A percentile compares a stretch with the other conserved stretches of the same genome.
phyloP scores from a whole-genome alignment of 2,113 vertebrate genomes.

The Semicossyphus pulcher region DNA sequence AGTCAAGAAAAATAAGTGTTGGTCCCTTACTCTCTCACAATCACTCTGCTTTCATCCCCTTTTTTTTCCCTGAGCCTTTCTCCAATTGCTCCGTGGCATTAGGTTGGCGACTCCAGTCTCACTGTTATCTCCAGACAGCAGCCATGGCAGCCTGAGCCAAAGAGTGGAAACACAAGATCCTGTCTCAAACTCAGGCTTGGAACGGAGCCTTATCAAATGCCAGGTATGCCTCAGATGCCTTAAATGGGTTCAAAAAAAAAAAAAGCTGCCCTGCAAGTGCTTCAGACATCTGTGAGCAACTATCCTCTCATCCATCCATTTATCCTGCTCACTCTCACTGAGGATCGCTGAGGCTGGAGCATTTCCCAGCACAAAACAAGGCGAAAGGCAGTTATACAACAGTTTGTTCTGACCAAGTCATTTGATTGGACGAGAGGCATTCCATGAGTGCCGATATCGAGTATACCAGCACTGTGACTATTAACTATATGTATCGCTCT shows the following conservation, averaged over 20 bases:
- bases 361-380: conserved; percentile 8
- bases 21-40: conserved; percentile 23
- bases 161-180: conserved; percentile 45
- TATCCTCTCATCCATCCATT: conserved; percentile 20
- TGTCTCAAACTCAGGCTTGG: conserved; percentile 51
- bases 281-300: conserved; percentile 42
- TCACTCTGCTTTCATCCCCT: conserved; percentile 28
- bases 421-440: not conserved
- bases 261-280: conserved; percentile 11
- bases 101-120: conserved; percentile 42
- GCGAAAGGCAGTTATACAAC: not conserved
- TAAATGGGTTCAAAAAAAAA: conserved; percentile 29
- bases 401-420: not conserved
- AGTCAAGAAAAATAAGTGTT: conserved; percentile 60
- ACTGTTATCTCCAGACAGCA: conserved; percentile 74
- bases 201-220: conserved; percentile 60
- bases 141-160: conserved; percentile 46
- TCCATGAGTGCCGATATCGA: not conserved
- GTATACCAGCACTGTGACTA: not conserved
- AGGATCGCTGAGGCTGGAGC: not conserved
- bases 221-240: conserved; percentile 39
- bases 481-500: not conserved
- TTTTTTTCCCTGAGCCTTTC: conserved; percentile 20
- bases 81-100: conserved; percentile 41
- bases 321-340: not conserved